Percentiles rank a stretch among this genome's conserved stretches.
Evolutionary conservation across 2,888 invertebrate genomes (phyloP).

Genomic region (Plusia festucae): DNA sequence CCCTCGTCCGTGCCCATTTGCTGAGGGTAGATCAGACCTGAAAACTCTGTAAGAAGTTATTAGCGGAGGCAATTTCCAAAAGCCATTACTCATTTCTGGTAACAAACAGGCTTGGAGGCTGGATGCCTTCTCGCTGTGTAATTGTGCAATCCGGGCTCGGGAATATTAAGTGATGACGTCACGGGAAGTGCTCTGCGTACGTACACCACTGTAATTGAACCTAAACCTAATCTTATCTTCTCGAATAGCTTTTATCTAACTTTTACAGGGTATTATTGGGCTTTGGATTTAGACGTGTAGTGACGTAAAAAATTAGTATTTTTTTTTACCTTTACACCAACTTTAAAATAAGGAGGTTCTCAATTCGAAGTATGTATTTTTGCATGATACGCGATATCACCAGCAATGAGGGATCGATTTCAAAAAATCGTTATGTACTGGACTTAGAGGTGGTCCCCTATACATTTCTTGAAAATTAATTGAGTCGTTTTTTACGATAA

Average conservation of each 20-base stretch:
- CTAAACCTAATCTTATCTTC: conserved; percentile 63
- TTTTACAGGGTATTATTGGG: conserved; percentile 34
- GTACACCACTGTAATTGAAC: conserved; percentile 64
- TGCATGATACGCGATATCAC: too few relatives aligned
- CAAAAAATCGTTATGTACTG: conserved; percentile 26
- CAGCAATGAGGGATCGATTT: too few relatives aligned
- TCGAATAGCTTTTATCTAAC: conserved; percentile 48
- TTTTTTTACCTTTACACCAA: too few relatives aligned
- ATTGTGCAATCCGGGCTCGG: conserved; percentile 58
- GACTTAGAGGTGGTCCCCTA: too few relatives aligned
- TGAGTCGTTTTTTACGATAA: too few relatives aligned
- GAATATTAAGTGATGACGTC: conserved; percentile 68
- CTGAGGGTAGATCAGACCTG: conserved; percentile 73
- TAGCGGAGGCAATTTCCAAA: conserved; percentile 82
- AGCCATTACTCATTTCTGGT: conserved; percentile 84
- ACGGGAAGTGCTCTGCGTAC: conserved; percentile 62
- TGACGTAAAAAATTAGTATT: conserved; percentile 14
- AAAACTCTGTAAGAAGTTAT: conserved; percentile 82
- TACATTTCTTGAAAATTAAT: too few relatives aligned
- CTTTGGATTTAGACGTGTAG: conserved; percentile 15
- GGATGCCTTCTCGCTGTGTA: conserved; percentile 52
- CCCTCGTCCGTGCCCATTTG: conserved; percentile 74
- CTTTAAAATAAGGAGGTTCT: too few relatives aligned
- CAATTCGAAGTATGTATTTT: too few relatives aligned
- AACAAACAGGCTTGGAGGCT: conserved; percentile 66